Evolutionary conservation across 2,888 invertebrate species (phyloP), one percentile per base, ranked within the genome.

Genomic region (Leucania comma): DNA sequence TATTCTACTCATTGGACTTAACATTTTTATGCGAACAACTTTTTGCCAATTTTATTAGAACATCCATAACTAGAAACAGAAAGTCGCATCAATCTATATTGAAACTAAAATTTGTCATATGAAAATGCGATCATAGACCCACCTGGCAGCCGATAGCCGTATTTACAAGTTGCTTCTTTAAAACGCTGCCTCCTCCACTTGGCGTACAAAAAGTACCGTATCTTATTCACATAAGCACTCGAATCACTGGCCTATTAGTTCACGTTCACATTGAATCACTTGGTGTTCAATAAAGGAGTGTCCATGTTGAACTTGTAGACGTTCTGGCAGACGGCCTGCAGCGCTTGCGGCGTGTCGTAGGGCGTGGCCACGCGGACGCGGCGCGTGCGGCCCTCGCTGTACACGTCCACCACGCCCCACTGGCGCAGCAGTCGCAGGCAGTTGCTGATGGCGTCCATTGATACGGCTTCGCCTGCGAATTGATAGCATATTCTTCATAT

Each of bases 401-500:
- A 91, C 86, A 96, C 89, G 46, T 98, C 98, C 46, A 99, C 88
- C 17, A 98, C 97, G 80, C 97, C 97, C 98, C 98, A 98, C 85
- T 98, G 98, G 80, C 98, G 97, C 51, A 98, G 97, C 1, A 99
- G 93, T 82, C 98, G 98, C 38, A 98, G 92, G 65, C 98, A 98
- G 93, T 98, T 99, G 88, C 97, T 97, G 63, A 99, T 97, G 0
- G 98, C 97, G 91, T 99, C 99, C 12, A 98, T 97, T 10, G 98
- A 98, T 62, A 98, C 97, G 87, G 98, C 98, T 93, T 99, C 99
- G 81, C 98, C 99, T 99, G 93, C 4, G 82, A 60, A 26, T n/a
- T n/a, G n/a, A n/a, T n/a, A n/a, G n/a, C n/a, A n/a, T n/a, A n/a
- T n/a, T n/a, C n/a, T n/a, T n/a, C n/a, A n/a, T n/a, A n/a, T n/a